These are phyloP conservation scores for Poeciliopsis prolifica DNA, from an alignment of 2,113 vertebrate genomes.

Conservation along the genomic window DNA sequence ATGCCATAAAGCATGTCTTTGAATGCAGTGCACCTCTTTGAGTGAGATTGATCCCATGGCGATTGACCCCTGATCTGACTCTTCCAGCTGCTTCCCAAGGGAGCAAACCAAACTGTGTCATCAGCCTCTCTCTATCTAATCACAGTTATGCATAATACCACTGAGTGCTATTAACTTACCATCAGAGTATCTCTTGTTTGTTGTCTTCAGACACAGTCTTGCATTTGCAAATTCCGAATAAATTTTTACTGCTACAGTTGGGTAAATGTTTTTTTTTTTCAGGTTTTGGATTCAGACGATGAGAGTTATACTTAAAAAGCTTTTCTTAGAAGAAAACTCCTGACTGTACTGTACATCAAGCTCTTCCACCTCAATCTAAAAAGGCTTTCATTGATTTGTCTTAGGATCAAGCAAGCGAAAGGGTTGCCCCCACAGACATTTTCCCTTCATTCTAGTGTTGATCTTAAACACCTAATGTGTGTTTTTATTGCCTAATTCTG, in stretches of 20 bases:
- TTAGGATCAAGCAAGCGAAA: slow-evolving; percentile 42
- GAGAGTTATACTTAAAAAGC: slow-evolving; percentile 36
- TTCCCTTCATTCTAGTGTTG: slow-evolving; percentile 43
- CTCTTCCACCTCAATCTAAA: slow-evolving; percentile 45
- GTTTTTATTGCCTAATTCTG: slow-evolving; percentile 70
- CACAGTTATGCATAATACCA: slow-evolving; percentile 70
- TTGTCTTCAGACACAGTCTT: slow-evolving; percentile 46
- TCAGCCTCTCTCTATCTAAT: slow-evolving; percentile 74
- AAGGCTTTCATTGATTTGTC: slow-evolving; percentile 75
- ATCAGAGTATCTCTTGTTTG: slow-evolving; percentile 57
- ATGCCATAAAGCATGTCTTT: slow-evolving; percentile 24
- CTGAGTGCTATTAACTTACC: slow-evolving; percentile 76
- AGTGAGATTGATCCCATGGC: slow-evolving; percentile 72
- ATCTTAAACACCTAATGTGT: slow-evolving; percentile 68
- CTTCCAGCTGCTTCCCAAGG: slow-evolving; percentile 55
- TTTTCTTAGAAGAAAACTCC: slow-evolving; percentile 39
- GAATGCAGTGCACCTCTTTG: slow-evolving; percentile 47
- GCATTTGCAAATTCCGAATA: slow-evolving; percentile 34
- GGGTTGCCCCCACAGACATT: slow-evolving; percentile 29
- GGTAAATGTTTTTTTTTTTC: slow-evolving; percentile 21
- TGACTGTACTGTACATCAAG: slow-evolving; percentile 53
- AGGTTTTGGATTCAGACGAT: slow-evolving; percentile 11
- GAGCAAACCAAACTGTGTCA: slow-evolving; percentile 65
- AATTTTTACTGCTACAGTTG: slow-evolving; percentile 28
- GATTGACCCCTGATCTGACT: slow-evolving; percentile 73